Percentiles rank a stretch among this genome's conserved stretches.
Evolutionary conservation across 2,113 vertebrate genomes (phyloP).

Genomic region (Chascanopsetta lugubris): DNA sequence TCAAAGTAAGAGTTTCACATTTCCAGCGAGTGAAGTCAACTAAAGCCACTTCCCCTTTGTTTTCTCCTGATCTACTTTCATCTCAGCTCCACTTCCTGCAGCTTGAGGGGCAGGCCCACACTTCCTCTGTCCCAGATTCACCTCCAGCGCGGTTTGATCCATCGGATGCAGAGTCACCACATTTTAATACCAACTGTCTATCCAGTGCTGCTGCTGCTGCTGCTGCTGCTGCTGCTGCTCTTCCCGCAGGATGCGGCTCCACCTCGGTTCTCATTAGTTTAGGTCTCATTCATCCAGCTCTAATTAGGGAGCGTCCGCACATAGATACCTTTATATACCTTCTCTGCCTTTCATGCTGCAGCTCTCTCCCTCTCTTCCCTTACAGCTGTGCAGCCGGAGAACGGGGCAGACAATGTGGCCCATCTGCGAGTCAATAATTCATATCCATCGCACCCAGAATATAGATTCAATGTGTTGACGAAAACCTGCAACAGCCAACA

Average conservation of each 20-base stretch:
- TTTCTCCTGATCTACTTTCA: neutral
- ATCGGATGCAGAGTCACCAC: neutral
- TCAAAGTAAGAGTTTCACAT: no score
- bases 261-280: neutral
- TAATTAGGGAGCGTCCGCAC: neutral
- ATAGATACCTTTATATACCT: neutral
- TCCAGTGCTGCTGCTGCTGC: neutral
- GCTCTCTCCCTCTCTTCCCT: neutral
- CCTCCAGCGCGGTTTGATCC: neutral
- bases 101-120: neutral
- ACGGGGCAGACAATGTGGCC: constrained; percentile 1
- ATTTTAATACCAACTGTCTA: neutral
- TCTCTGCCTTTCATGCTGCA: neutral
- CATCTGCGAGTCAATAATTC: constrained; percentile 2
- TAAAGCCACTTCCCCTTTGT: neutral
- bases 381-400: neutral
- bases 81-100: neutral
- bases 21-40: no score
- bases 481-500: neutral
- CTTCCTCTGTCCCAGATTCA: neutral
- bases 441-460: neutral
- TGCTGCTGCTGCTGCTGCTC: no score
- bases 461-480: neutral
- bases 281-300: neutral
- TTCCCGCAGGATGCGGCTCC: neutral